Conservation (phyloP, 2,113 vertebrate genomes). For the Engystomops pustulosus region DNA sequence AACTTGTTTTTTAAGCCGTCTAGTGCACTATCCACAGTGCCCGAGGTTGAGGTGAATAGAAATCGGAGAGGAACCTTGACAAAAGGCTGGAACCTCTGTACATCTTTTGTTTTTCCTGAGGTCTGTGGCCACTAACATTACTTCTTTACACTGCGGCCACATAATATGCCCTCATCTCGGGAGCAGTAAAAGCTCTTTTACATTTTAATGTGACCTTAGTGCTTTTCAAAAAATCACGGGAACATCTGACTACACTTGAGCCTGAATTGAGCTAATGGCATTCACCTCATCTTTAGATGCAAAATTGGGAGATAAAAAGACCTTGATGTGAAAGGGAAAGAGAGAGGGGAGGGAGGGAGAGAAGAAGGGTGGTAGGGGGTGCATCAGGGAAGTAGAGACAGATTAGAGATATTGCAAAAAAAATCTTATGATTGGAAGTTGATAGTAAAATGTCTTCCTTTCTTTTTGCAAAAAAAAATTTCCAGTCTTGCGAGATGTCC, state of each 20-base stretch:
- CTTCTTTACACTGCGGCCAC: conserved; percentile 75
- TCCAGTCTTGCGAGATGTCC: conserved; percentile 75
- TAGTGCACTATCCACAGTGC: conserved; percentile 67
- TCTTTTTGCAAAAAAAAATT: conserved; percentile 71
- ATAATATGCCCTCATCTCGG: conserved; percentile 80
- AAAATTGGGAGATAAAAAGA: conserved; percentile 90
- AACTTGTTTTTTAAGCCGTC: conserved; percentile 69
- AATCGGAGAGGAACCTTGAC: conserved; percentile 72
- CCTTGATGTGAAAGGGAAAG: conserved; percentile 80
- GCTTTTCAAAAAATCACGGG: conserved; percentile 80
- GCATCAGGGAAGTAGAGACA: conserved; percentile 66
- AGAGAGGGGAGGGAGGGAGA: conserved; percentile 60
- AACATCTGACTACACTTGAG: conserved; percentile 87
- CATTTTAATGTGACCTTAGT: conserved; percentile 87
- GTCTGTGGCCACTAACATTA: conserved; percentile 79
- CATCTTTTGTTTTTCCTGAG: conserved; percentile 77
- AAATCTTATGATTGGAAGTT: conserved; percentile 80
- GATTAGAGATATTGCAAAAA: conserved; percentile 82
- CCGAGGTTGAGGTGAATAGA: conserved; percentile 70
- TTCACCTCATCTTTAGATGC: conserved; percentile 86
- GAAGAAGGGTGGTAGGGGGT: conserved; percentile 41
- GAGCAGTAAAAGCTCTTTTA: conserved; percentile 81
- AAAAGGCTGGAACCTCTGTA: conserved; percentile 69
- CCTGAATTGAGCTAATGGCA: conserved; percentile 86
- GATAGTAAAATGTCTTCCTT: conserved; percentile 84